Evolutionary conservation across 2,797 vertebrate genomes (phyloP).

Genomic region (Enteromius fasciolatus): DNA sequence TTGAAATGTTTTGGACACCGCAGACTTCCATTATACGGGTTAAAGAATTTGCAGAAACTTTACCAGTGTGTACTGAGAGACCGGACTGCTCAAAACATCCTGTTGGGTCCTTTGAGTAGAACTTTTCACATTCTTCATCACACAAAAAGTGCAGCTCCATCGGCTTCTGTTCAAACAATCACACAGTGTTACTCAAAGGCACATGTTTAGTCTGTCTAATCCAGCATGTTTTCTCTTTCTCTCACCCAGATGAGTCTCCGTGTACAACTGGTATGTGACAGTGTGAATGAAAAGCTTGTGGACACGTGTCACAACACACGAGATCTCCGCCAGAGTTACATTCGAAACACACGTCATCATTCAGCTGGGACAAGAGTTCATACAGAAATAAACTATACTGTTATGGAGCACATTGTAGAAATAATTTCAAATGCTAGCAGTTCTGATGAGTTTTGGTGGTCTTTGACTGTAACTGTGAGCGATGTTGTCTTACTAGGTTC

Average conservation of each 20-base stretch:
- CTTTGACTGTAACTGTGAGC: neutral
- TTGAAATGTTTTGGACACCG: neutral
- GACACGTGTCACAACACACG: constrained; percentile 70
- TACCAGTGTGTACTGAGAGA: constrained; percentile 59
- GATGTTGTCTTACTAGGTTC: neutral
- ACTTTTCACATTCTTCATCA: constrained; percentile 52
- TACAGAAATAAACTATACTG: neutral
- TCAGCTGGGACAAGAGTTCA: constrained; percentile 65
- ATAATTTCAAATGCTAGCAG: neutral
- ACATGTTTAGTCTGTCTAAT: neutral
- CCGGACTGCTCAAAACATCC: constrained; percentile 37
- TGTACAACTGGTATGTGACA: constrained; percentile 71
- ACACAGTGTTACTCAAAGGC: neutral
- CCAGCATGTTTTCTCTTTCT: constrained; percentile 1
- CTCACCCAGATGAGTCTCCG: constrained; percentile 52
- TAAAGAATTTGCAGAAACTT: constrained; percentile 24
- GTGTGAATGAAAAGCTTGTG: constrained; percentile 71
- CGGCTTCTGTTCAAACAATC: constrained; percentile 15
- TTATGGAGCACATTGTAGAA: neutral
- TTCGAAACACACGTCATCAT: constrained; percentile 72
- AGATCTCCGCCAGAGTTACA: constrained; percentile 60
- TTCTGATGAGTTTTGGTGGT: neutral
- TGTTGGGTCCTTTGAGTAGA: constrained; percentile 40
- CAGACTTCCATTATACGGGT: neutral
- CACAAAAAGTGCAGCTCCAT: constrained; percentile 76